phyloP scores from a whole-genome alignment of 2,797 vertebrate species.

The Graptemys geographica region DNA sequence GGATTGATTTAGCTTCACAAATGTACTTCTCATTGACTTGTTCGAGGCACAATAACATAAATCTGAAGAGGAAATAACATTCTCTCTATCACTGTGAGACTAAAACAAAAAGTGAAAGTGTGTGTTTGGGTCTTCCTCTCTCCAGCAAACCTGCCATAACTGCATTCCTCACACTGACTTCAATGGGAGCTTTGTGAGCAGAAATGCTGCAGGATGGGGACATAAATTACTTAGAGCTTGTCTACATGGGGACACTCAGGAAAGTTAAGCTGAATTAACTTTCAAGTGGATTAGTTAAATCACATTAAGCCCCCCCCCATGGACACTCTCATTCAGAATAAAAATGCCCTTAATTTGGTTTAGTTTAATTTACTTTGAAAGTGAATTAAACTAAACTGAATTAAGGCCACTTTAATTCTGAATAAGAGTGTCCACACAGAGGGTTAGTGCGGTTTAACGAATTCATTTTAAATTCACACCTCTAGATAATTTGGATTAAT shows the following conservation, averaged over 20 bases:
- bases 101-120: constrained; percentile 48
- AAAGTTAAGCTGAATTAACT: neutral
- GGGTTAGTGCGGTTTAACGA: neutral
- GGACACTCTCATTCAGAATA: neutral
- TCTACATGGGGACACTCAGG: neutral
- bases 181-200: neutral
- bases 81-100: constrained; percentile 5
- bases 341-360: too few species aligned
- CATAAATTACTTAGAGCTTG: constrained; percentile 2
- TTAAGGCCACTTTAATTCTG: neutral
- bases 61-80: neutral
- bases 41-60: neutral
- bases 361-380: neutral
- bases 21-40: neutral
- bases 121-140: neutral
- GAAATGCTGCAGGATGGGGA: neutral
- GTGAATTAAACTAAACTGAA: neutral
- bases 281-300: neutral
- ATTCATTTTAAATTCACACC: neutral
- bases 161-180: neutral
- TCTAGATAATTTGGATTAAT: neutral
- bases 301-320: neutral
- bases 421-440: neutral
- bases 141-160: neutral
- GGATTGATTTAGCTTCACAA: neutral